phyloP scores from a whole-genome alignment of 92 coral and sea anemone genomes.

The Pocillopora meandrina region DNA sequence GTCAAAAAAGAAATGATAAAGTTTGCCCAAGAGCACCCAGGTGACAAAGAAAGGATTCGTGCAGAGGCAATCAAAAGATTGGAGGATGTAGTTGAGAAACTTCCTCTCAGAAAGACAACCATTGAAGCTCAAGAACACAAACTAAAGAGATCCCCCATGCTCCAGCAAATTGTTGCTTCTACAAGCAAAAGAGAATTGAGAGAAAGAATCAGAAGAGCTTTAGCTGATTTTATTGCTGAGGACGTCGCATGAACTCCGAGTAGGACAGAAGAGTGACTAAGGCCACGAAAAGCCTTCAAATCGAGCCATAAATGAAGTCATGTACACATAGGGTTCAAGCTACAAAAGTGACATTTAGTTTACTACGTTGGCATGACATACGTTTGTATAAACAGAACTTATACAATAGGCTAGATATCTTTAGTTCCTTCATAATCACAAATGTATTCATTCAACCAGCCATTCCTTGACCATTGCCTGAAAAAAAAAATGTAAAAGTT shows the following conservation, averaged over 20 bases:
- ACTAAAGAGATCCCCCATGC: conserved; percentile 76
- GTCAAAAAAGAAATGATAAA: conserved; percentile 75
- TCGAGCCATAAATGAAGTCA: neutral
- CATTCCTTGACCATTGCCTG: neutral
- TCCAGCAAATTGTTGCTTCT: conserved; percentile 72
- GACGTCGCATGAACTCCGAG: conserved; percentile 48
- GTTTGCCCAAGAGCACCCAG: conserved; percentile 78
- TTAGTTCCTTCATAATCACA: neutral
- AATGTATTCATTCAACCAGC: neutral
- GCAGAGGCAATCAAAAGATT: conserved; percentile 78
- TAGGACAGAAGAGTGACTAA: neutral
- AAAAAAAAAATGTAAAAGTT: neutral
- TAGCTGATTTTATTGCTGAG: conserved; percentile 89
- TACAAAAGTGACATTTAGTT: neutral
- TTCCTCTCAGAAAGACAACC: conserved; percentile 78
- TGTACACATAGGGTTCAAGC: neutral
- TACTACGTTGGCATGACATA: neutral
- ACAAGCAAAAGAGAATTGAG: conserved; percentile 69
- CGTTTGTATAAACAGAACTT: conserved; percentile 22
- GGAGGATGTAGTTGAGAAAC: conserved; percentile 83
- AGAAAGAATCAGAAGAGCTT: conserved; percentile 82
- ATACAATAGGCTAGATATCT: neutral
- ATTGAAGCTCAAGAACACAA: conserved; percentile 70
- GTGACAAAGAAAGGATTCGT: conserved; percentile 70
- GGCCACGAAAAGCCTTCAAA: neutral